Evolutionary conservation across 2,797 vertebrate genomes (phyloP).

Genomic region (Catostomus latipinnis): DNA sequence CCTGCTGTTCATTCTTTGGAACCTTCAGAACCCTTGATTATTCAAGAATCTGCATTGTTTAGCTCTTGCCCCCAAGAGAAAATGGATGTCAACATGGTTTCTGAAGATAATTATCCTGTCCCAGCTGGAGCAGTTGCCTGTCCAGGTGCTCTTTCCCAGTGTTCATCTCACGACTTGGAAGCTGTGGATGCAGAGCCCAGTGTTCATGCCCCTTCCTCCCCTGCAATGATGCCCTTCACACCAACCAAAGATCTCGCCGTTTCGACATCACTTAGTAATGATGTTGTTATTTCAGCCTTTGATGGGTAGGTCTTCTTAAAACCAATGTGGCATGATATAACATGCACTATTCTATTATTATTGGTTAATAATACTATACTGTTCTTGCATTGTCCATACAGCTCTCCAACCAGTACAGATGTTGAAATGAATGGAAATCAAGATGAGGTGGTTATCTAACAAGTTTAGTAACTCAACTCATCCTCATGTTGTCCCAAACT

Average conservation of each 20-base stretch:
- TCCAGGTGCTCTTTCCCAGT: background rate
- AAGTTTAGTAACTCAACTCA: too few relatives aligned
- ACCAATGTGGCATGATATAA: background rate
- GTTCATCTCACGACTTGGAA: background rate
- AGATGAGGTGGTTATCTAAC: constrained; percentile 69
- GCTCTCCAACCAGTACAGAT: constrained; percentile 24
- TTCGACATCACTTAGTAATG: constrained; percentile 13
- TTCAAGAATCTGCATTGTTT: constrained; percentile 12
- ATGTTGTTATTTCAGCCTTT: background rate
- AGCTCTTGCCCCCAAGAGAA: constrained; percentile 11
- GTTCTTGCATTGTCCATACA: constrained; percentile 9
- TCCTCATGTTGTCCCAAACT: too few relatives aligned
- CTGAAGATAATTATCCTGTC: constrained; percentile 16
- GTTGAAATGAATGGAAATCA: constrained; percentile 58
- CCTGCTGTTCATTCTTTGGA: background rate
- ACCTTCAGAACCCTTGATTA: background rate
- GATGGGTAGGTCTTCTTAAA: constrained; percentile 33
- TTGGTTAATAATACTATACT: background rate
- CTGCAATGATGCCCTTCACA: constrained; percentile 25
- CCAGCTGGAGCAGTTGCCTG: constrained; percentile 28
- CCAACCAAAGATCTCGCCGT: constrained; percentile 47
- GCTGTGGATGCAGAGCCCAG: background rate
- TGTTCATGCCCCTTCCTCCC: constrained; percentile 25
- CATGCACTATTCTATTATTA: background rate
- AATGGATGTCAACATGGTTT: constrained; percentile 1